Conservation (phyloP, 2,888 invertebrate genomes). For the Leptopilina myrica region DNA sequence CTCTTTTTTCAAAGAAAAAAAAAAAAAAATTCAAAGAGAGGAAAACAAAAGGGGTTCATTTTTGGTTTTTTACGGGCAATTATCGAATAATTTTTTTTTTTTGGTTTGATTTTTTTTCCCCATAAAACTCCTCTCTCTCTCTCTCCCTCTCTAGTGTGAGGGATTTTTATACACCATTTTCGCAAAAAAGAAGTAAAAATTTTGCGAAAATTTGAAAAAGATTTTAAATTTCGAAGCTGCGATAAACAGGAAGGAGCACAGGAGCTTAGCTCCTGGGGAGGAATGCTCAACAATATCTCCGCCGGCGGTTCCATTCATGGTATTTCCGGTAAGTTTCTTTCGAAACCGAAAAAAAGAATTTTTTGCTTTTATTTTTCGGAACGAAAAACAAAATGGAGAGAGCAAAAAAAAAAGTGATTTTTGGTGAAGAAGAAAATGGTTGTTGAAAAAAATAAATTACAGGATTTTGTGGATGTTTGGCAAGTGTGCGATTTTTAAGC, state of each 20-base stretch:
- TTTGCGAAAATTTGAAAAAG: conserved; percentile 34
- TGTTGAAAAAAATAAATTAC: neutral
- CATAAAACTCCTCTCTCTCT: neutral
- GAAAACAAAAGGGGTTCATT: no score
- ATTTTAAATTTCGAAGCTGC: conserved; percentile 31
- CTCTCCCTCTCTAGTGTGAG: neutral
- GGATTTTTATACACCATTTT: no score
- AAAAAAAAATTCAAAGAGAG: no score
- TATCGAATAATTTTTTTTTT: neutral
- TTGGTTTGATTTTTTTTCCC: neutral
- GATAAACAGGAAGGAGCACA: conserved; percentile 50
- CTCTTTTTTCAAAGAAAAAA: neutral
- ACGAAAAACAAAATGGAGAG: neutral
- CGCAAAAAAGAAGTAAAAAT: conserved; percentile 1
- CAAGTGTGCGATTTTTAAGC: neutral
- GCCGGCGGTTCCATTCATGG: conserved; percentile 75
- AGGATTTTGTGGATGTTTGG: conserved; percentile 20
- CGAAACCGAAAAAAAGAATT: neutral
- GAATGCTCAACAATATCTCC: conserved; percentile 76
- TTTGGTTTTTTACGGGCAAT: neutral
- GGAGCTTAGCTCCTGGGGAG: conserved; percentile 73
- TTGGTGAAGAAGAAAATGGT: no score
- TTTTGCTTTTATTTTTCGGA: neutral
- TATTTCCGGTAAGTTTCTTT: conserved; percentile 71
- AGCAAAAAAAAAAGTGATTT: no score